phyloP scores from a whole-genome alignment of 2,797 vertebrate genomes.

The Acrocephalus scirpaceus region DNA sequence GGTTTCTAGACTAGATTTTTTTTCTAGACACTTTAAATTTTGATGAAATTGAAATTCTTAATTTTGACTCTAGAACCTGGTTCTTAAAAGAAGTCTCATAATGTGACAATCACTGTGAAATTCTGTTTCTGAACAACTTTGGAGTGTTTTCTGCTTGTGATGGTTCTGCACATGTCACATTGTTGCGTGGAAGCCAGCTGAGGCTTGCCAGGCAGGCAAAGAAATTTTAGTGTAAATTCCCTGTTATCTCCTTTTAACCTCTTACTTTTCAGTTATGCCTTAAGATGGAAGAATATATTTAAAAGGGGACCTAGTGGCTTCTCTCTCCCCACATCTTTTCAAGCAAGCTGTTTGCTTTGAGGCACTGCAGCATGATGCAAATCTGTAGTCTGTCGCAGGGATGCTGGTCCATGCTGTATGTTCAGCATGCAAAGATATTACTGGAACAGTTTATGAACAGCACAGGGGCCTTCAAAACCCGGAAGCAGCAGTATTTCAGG shows the following conservation, averaged over 20 bases:
- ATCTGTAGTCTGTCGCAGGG: not conserved
- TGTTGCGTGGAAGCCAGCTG: not conserved
- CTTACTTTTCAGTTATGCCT: not conserved
- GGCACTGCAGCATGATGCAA: not conserved
- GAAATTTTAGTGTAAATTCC: not conserved
- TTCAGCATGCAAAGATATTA: not conserved
- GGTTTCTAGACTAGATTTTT: not conserved
- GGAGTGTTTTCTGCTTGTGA: not conserved
- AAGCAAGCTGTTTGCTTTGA: slow-evolving; percentile 9
- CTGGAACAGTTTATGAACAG: not conserved
- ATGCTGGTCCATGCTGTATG: not conserved
- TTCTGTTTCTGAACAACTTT: not conserved
- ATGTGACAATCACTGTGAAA: not conserved
- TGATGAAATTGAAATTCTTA: not conserved
- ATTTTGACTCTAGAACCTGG: not conserved
- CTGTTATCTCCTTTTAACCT: slow-evolving; percentile 5
- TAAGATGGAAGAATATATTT: not conserved
- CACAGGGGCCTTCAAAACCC: not conserved
- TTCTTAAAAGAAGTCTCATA: not conserved
- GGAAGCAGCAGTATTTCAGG: not conserved
- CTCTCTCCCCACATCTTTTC: not conserved
- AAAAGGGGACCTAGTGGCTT: not conserved
- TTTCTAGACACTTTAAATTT: not conserved
- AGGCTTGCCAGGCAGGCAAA: not conserved
- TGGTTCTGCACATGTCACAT: not conserved